Conservation (phyloP, 2,888 invertebrate genomes). For the Cephonodes hylas region DNA sequence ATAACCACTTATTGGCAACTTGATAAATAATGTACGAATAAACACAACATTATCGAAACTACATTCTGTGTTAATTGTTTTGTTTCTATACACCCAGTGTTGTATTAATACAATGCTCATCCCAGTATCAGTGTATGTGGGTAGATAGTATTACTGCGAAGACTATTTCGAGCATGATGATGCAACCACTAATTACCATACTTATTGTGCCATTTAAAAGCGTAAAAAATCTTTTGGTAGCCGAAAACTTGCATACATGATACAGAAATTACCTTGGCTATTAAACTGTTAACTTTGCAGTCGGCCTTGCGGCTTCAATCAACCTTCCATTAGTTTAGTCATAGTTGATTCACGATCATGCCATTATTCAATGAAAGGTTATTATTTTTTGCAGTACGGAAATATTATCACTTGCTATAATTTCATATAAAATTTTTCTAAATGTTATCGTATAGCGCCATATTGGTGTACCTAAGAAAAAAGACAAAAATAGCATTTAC, state of each 20-base stretch:
- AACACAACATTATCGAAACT: no score
- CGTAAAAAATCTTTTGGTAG: not conserved
- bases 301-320: slow-evolving; percentile 35
- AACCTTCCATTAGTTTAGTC: slow-evolving; percentile 46
- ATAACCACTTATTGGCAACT: no score
- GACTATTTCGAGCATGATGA: not conserved
- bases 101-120: not conserved
- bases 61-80: no score
- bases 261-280: slow-evolving; percentile 25
- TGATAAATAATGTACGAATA: no score
- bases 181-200: not conserved
- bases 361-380: not conserved
- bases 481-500: no score
- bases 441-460: no score
- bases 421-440: no score
- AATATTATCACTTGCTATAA: not conserved
- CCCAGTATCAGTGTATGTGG: not conserved
- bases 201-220: not conserved
- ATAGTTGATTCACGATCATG: slow-evolving; percentile 54
- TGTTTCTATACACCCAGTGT: no score
- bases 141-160: not conserved
- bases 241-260: not conserved
- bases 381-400: not conserved
- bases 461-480: no score
- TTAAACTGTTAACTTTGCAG: not conserved